Conservation (phyloP, 2,113 vertebrate genomes). For the Trematocara variabile region DNA sequence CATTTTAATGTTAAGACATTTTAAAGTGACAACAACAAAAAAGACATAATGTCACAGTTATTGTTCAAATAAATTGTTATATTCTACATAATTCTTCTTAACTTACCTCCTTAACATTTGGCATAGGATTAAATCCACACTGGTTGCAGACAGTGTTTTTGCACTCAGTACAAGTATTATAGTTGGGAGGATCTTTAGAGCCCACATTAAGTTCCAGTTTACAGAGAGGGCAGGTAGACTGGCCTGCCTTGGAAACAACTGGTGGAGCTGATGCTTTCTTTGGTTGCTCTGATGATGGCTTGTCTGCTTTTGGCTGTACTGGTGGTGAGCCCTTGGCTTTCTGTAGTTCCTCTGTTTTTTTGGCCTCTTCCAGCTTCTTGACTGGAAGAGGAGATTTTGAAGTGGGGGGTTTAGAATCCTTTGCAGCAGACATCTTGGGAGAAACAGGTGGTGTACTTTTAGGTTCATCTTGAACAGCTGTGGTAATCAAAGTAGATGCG, state of each 20-base stretch:
- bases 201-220: slow-evolving; percentile 84
- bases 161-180: slow-evolving; percentile 88
- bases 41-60: neutral
- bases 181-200: slow-evolving; percentile 85
- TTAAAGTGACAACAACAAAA: neutral
- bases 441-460: slow-evolving; percentile 57
- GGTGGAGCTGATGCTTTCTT: slow-evolving; percentile 10
- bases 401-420: slow-evolving; percentile 33
- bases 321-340: slow-evolving; percentile 50
- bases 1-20: neutral
- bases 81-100: neutral
- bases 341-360: slow-evolving; percentile 57
- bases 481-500: slow-evolving; percentile 73
- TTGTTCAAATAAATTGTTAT: neutral
- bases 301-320: slow-evolving; percentile 33
- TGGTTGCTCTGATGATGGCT: slow-evolving; percentile 40
- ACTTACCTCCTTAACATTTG: slow-evolving; percentile 85
- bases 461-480: slow-evolving; percentile 65
- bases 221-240: slow-evolving; percentile 82
- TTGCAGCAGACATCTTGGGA: slow-evolving; percentile 51
- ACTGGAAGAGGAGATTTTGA: neutral
- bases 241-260: slow-evolving; percentile 24
- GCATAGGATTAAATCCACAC: slow-evolving; percentile 95
- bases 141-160: slow-evolving; percentile 87
- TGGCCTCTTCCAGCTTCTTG: slow-evolving; percentile 39